A percentile compares a stretch with the other conserved stretches of the same genome.
Conservation (phyloP, 2,888 invertebrate genomes). For the Ornithoptera priamus region DNA sequence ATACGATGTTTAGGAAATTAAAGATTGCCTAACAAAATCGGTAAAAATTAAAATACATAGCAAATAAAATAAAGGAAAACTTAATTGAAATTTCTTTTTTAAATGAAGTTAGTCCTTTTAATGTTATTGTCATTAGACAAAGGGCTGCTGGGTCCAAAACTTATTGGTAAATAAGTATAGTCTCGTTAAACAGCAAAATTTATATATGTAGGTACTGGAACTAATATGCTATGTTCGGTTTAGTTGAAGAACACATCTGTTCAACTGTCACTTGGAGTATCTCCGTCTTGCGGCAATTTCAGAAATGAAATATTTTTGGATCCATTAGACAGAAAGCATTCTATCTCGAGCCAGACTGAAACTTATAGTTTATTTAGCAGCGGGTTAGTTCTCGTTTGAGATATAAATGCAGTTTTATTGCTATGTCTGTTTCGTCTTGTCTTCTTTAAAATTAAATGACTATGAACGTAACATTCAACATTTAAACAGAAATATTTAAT, state of each 20-base stretch:
- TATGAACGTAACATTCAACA: neutral
- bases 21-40: too few species aligned
- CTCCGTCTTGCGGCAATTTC: conserved; percentile 71
- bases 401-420: conserved; percentile 5
- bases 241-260: conserved; percentile 55
- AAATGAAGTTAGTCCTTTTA: neutral
- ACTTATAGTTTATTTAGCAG: conserved; percentile 63
- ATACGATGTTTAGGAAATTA: too few species aligned
- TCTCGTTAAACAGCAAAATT: neutral
- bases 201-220: conserved; percentile 37
- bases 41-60: too few species aligned
- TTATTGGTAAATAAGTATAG: neutral
- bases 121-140: neutral
- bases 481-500: too few species aligned
- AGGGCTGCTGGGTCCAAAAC: too few species aligned
- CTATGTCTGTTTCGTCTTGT: neutral
- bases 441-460: neutral
- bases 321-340: conserved; percentile 73
- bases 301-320: conserved; percentile 76
- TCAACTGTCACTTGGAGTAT: conserved; percentile 71
- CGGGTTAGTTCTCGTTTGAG: conserved; percentile 28
- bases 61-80: too few species aligned
- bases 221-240: conserved; percentile 56
- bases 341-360: conserved; percentile 48
- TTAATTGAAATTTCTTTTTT: too few species aligned